phyloP scores from a whole-genome alignment of 2,797 vertebrate species.

The Leptatherina wallacei region DNA sequence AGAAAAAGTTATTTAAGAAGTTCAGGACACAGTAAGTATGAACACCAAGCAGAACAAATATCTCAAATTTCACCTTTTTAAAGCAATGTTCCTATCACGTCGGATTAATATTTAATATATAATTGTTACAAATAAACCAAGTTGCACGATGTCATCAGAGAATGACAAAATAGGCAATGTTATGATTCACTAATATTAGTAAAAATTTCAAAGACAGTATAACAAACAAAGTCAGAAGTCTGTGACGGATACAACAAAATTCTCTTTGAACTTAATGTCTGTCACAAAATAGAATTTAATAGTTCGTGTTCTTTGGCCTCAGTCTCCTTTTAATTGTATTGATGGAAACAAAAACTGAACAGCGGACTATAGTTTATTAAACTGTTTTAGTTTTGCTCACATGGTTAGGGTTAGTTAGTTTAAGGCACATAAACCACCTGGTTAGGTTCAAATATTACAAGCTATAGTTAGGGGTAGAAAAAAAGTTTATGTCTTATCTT shows the following conservation, averaged over 20 bases:
- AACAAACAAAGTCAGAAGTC: background rate
- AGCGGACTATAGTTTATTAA: background rate
- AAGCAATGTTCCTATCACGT: background rate
- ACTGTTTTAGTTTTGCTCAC: background rate
- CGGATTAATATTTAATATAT: background rate
- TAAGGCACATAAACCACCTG: background rate
- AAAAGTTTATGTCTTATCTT: background rate
- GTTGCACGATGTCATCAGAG: background rate
- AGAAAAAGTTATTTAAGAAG: background rate
- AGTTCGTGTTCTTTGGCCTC: background rate
- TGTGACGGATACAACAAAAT: background rate
- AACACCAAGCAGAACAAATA: too few species aligned
- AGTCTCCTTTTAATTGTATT: background rate
- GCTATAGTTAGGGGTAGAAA: background rate
- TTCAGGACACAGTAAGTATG: background rate
- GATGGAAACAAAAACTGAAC: background rate
- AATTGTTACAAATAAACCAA: background rate
- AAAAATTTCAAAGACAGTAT: background rate
- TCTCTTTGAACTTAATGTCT: background rate
- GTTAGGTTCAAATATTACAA: background rate
- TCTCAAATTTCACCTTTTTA: background rate
- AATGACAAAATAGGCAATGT: background rate
- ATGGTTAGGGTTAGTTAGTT: background rate
- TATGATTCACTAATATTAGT: background rate
- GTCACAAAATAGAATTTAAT: background rate